Base-by-base conservation (phyloP, 1,140 invertebrate genomes). In the Amphibalanus amphitrite region DNA sequence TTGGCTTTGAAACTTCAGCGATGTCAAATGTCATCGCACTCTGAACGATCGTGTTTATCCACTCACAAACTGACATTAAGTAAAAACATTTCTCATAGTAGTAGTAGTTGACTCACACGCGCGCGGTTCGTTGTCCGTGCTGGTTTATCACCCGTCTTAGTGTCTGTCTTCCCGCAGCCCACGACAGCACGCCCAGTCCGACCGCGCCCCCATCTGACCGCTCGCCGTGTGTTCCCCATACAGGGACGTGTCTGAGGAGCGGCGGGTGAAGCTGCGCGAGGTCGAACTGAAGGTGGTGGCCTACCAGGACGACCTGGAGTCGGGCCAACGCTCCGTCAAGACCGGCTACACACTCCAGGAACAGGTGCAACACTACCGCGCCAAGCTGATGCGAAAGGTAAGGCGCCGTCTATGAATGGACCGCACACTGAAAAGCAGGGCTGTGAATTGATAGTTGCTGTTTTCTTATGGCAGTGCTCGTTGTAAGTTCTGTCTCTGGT, bases 291-390 rank as follows among this genome's bases (percentile, higher is more conserved):
- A 95, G 83, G 92, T 93, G 25, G 85, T 97, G 82, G 90, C 93
- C 78, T 97, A 95, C 83, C 93, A 96, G 82, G 95, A 98, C 83
- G 94, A 97, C 81, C 80, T 97, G 68, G 95, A 97, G 82, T 89
- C 87, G 26, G 93, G 93, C 3, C 85, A 87, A 77, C 83, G 89
- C 72, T 85, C 83, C 64, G 78, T 91, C 1, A 92, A 93, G 81
- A 80, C 86, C 28, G 89, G 88, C 13, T 90, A 92, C 85, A 86
- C 86, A 23, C 84, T 93, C 73, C 79, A 84, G 70, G 87, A 91
- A 77, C 93, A 96, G 82, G 89, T 97, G 0, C 89, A 95, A 79
- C 90, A 95, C 82, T 97, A 95, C 79, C 83, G 95, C 64, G 86
- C 90, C 76, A 95, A 96, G 80, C 85, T 97, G 64, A 85, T 96